These are phyloP conservation scores for Origma solitaria DNA, from an alignment of 2,113 vertebrate genomes.

Conservation along the genomic window DNA sequence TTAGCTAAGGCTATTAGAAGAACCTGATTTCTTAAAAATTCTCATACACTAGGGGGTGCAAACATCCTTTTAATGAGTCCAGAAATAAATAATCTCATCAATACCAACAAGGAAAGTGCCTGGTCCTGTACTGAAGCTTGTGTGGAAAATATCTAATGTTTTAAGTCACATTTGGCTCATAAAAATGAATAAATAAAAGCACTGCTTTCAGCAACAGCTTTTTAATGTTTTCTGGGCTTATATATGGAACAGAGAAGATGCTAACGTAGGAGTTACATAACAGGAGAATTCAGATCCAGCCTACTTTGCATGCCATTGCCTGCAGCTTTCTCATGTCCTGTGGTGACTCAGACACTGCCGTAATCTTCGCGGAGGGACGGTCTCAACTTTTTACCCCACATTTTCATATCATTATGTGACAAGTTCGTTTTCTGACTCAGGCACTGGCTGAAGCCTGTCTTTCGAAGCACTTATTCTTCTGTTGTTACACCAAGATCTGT, in stretches of 20 bases:
- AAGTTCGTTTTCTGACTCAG: neutral
- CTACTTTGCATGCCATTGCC: neutral
- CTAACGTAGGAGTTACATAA: neutral
- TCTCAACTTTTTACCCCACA: conserved; percentile 30
- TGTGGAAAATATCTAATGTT: neutral
- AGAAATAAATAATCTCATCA: neutral
- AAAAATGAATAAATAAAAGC: neutral
- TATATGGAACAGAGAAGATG: conserved; percentile 1
- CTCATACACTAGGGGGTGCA: conserved; percentile 65
- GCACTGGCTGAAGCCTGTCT: neutral
- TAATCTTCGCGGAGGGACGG: neutral
- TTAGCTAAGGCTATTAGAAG: neutral
- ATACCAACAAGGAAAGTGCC: neutral
- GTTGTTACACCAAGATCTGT: neutral
- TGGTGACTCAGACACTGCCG: conserved; percentile 33
- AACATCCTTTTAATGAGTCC: conserved; percentile 31
- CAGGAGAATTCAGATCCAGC: neutral
- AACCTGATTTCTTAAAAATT: neutral
- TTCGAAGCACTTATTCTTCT: neutral
- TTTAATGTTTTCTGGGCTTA: conserved; percentile 15
- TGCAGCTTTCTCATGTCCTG: neutral
- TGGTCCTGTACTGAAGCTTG: neutral
- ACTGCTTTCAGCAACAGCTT: neutral
- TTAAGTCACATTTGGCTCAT: neutral
- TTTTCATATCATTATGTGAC: neutral